A percentile compares a stretch with the other conserved stretches of the same genome.
phyloP scores from a whole-genome alignment of 2,888 invertebrate genomes.

The Strigamia maritima region DNA sequence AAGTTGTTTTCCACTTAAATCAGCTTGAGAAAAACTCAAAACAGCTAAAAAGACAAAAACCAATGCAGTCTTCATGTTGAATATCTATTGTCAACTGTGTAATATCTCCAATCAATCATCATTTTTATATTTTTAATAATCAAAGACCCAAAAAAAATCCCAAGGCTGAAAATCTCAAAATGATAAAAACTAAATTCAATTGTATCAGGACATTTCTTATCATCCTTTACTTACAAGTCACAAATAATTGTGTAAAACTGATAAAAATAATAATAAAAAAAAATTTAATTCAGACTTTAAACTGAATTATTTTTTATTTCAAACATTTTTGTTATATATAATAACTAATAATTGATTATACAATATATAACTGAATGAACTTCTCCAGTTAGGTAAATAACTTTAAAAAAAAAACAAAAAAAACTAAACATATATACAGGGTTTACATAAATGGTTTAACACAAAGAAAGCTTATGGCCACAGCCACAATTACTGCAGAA shows the following conservation, averaged over 20 bases:
- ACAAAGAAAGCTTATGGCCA: not conserved
- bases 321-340: too few relatives aligned
- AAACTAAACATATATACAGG: too few relatives aligned
- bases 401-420: too few relatives aligned
- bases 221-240: not conserved
- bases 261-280: not conserved
- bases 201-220: not conserved
- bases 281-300: too few relatives aligned
- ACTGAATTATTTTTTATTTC: too few relatives aligned
- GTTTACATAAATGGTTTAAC: not conserved
- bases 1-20: not conserved
- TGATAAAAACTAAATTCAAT: not conserved
- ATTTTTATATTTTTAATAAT: not conserved
- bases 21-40: not conserved
- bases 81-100: not conserved
- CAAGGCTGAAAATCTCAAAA: not conserved
- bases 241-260: not conserved
- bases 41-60: not conserved
- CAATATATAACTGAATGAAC: not conserved
- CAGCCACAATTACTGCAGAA: not conserved
- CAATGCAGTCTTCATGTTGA: not conserved
- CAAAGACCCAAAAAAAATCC: not conserved
- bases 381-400: not conserved
- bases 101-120: not conserved
- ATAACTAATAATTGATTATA: too few relatives aligned